A percentile compares a stretch with the other conserved stretches of the same genome.
Evolutionary conservation across 2,888 invertebrate genomes (phyloP).

Genomic region (Ormyrus rosae): DNA sequence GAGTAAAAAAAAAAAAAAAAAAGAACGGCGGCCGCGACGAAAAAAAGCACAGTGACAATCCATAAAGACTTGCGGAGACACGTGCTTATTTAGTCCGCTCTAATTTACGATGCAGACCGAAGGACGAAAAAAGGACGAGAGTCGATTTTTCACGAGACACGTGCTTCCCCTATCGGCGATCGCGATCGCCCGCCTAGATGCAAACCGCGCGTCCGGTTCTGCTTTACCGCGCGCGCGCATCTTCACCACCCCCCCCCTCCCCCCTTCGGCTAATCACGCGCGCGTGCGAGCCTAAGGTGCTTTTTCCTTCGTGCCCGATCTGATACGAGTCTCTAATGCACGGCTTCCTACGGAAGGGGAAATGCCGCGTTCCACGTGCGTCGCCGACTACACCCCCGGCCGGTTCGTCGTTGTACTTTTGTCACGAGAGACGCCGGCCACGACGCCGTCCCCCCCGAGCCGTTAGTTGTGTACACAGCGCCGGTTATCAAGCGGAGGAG

Average conservation of each 20-base stretch:
- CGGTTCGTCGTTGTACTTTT: constrained; percentile 61
- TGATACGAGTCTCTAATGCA: constrained; percentile 74
- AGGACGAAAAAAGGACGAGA: constrained; percentile 33
- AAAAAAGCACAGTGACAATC: not conserved
- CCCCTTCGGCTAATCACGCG: constrained; percentile 41
- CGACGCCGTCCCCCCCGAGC: not conserved
- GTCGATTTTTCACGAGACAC: constrained; percentile 54
- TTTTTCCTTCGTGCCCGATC: constrained; percentile 70
- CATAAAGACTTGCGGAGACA: constrained; percentile 29
- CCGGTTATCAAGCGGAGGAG: constrained; percentile 53
- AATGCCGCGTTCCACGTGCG: constrained; percentile 71
- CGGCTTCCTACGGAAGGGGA: constrained; percentile 74
- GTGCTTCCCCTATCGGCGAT: constrained; percentile 46
- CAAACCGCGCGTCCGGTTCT: constrained; percentile 3
- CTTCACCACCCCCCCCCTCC: constrained; percentile 32
- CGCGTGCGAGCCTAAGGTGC: constrained; percentile 59
- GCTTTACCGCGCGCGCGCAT: constrained; percentile 29
- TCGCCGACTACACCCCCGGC: constrained; percentile 35
- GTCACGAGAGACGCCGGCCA: constrained; percentile 64
- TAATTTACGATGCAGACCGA: constrained; percentile 51
- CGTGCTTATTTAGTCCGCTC: constrained; percentile 42
- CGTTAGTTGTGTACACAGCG: not conserved
- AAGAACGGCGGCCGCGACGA: not conserved
- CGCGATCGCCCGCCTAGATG: constrained; percentile 37
- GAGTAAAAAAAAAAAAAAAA: not conserved